Conservation (phyloP, 2,797 vertebrate genomes). For the Siniperca obscura region DNA sequence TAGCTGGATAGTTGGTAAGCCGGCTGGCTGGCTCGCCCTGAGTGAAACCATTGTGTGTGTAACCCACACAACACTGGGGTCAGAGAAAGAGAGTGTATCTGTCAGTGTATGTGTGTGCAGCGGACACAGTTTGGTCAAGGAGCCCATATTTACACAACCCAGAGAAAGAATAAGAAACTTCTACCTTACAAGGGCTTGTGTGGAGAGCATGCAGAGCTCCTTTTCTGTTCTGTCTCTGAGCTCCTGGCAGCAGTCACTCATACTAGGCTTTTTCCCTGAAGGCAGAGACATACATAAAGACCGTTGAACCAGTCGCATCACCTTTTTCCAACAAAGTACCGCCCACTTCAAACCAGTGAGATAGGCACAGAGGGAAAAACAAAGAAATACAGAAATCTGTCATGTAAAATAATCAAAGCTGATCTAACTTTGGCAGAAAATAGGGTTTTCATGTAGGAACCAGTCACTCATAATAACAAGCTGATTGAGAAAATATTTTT, state of each 20-base stretch:
- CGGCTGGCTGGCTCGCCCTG: conserved; percentile 54
- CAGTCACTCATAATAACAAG: neutral
- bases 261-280: neutral
- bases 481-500: neutral
- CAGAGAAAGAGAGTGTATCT: conserved; percentile 37
- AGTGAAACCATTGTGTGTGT: conserved; percentile 66
- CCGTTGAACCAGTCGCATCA: neutral
- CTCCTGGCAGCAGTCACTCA: conserved; percentile 38
- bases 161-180: conserved; percentile 48
- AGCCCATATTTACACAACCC: conserved; percentile 66
- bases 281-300: neutral
- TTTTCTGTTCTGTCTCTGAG: conserved; percentile 21
- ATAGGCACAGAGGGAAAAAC: neutral
- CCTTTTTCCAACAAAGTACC: neutral
- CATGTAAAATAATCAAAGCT: neutral
- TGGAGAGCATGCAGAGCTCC: conserved; percentile 16
- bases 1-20: conserved; percentile 57
- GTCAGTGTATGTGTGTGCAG: conserved; percentile 37
- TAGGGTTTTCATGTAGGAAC: neutral
- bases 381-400: neutral
- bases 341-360: neutral
- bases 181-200: conserved; percentile 68
- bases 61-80: conserved; percentile 64
- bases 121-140: conserved; percentile 49
- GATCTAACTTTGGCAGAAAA: neutral